Conservation (phyloP, 2,888 invertebrate genomes). For the Dasysyrphus albostriatus region DNA sequence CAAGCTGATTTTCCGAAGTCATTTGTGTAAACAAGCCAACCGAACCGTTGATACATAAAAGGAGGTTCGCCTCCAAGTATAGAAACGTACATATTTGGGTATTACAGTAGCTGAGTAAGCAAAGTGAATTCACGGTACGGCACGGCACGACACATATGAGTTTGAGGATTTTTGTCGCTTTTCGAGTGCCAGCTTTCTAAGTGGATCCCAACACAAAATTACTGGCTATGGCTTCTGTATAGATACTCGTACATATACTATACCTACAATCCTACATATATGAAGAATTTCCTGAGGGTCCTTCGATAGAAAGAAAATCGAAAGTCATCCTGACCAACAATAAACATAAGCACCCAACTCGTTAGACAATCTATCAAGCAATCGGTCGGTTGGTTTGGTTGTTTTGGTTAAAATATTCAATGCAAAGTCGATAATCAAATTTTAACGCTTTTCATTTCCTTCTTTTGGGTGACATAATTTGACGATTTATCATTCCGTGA, state of each 20-base stretch:
- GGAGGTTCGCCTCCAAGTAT: slow-evolving; percentile 33
- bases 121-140: not conserved
- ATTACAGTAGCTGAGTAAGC: slow-evolving; percentile 27
- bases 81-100: not conserved
- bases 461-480: slow-evolving; percentile 60
- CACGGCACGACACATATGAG: not conserved
- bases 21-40: slow-evolving; percentile 68
- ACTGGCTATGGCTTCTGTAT: not conserved
- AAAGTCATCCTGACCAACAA: slow-evolving; percentile 64
- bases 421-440: slow-evolving; percentile 74
- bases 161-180: slow-evolving; percentile 6
- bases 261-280: no score
- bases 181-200: slow-evolving; percentile 49
- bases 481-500: slow-evolving; percentile 70
- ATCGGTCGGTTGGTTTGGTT: slow-evolving; percentile 10
- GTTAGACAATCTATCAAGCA: slow-evolving; percentile 44
- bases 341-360: slow-evolving; percentile 19
- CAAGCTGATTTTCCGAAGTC: slow-evolving; percentile 73
- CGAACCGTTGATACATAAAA: slow-evolving; percentile 29
- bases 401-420: slow-evolving; percentile 41
- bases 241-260: not conserved
- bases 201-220: slow-evolving; percentile 51
- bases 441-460: slow-evolving; percentile 62
- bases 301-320: slow-evolving; percentile 48
- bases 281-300: slow-evolving; percentile 5